These are phyloP conservation scores for Loxodonta africana DNA, from an alignment of 2,113 vertebrate genomes.

Conservation along the genomic window DNA sequence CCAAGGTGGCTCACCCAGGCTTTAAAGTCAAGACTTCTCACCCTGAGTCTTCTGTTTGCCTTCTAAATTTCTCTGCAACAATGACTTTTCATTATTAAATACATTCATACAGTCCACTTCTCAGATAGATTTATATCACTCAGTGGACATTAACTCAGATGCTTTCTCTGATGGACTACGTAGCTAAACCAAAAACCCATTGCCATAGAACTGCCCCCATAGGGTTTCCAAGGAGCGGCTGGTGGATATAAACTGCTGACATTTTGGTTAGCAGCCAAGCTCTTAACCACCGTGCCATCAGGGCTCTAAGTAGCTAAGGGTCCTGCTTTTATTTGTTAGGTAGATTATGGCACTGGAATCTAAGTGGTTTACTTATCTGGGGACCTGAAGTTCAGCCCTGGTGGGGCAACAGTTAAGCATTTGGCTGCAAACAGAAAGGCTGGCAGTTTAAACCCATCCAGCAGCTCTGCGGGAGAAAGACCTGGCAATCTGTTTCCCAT, in stretches of 20 bases:
- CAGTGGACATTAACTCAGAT: neutral
- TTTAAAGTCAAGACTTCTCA: neutral
- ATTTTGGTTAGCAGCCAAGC: no score
- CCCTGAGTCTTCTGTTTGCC: neutral
- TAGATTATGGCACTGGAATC: neutral
- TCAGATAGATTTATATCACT: neutral
- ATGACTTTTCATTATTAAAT: neutral
- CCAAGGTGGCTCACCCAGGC: neutral
- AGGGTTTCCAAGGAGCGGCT: no score
- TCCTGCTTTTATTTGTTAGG: neutral
- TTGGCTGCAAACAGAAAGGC: neutral
- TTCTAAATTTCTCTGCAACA: neutral
- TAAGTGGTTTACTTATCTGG: neutral
- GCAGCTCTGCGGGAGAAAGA: no score
- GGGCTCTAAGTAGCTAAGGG: neutral
- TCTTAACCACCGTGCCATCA: no score
- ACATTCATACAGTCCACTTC: neutral
- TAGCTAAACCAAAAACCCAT: neutral
- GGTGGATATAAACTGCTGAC: no score
- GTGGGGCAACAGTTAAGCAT: neutral
- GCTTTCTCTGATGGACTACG: neutral
- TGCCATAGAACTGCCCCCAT: no score
- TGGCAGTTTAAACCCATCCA: neutral
- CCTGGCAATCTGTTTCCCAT: neutral
- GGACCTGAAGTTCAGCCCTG: neutral